A percentile compares a stretch with the other conserved stretches of the same genome.
Evolutionary conservation across 2,888 invertebrate species (phyloP).

Genomic region (Amiota minor): DNA sequence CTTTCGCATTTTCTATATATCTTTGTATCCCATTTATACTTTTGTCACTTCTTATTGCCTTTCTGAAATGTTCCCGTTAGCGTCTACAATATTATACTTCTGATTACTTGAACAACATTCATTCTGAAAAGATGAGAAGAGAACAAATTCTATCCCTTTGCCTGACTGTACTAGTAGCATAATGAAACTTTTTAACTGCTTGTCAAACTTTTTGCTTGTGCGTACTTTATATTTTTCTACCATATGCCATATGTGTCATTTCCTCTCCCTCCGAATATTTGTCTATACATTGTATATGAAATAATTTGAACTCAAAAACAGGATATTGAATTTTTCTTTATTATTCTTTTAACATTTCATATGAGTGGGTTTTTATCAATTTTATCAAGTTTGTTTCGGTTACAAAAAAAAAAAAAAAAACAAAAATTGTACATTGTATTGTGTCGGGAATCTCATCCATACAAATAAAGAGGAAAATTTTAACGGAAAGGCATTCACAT

Average conservation of each 20-base stretch:
- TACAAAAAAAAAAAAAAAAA: too few relatives aligned
- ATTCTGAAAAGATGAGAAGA: too few relatives aligned
- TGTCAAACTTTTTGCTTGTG: neutral
- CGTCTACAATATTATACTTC: neutral
- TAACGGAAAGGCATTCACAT: too few relatives aligned
- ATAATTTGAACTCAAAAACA: conserved; percentile 45
- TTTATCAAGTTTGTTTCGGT: neutral
- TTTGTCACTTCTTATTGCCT: too few relatives aligned
- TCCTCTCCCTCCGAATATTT: neutral
- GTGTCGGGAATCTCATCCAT: neutral
- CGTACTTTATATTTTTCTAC: neutral
- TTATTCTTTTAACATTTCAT: too few relatives aligned
- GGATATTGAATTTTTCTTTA: conserved; percentile 56
- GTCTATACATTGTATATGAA: conserved; percentile 19
- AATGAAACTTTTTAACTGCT: neutral
- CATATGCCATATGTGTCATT: conserved; percentile 6
- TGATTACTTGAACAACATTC: neutral
- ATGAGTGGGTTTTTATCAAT: conserved; percentile 38
- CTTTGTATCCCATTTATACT: neutral
- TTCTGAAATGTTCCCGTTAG: too few relatives aligned
- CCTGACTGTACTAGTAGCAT: too few relatives aligned
- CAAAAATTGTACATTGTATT: neutral
- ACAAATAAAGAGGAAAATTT: neutral
- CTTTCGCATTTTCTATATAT: neutral
- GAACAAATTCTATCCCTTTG: too few relatives aligned